Conservation (phyloP, 2,797 vertebrate species). For the Enteromius treurensis region DNA sequence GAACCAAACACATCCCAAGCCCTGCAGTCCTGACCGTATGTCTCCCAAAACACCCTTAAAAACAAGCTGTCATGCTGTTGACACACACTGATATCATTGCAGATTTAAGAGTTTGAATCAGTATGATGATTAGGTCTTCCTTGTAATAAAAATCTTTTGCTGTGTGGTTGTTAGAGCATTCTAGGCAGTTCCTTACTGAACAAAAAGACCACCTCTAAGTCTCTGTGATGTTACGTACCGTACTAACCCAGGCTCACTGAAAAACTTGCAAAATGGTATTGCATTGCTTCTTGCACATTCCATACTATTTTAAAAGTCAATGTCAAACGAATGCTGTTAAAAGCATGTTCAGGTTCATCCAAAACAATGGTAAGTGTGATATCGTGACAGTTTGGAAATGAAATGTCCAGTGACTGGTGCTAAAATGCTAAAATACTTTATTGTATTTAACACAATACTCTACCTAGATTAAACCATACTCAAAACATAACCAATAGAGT, state of each 20-base stretch:
- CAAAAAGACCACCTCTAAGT: not conserved
- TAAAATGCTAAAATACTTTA: too few relatives aligned
- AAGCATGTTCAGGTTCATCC: not conserved
- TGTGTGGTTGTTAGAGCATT: not conserved
- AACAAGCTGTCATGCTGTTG: slow-evolving; percentile 26
- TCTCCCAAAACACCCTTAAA: slow-evolving; percentile 48
- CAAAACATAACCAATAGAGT: not conserved
- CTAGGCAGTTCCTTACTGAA: not conserved
- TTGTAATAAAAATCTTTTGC: not conserved
- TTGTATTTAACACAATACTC: not conserved
- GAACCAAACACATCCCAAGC: slow-evolving; percentile 50
- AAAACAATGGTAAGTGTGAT: not conserved
- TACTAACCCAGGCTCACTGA: not conserved
- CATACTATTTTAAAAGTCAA: not conserved
- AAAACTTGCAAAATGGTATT: not conserved
- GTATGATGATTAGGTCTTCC: not conserved
- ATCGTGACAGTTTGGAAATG: not conserved
- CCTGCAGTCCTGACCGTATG: slow-evolving; percentile 49
- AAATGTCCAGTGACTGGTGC: not conserved
- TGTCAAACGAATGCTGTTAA: not conserved
- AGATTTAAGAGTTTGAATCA: slow-evolving; percentile 5
- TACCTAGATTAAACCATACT: not conserved
- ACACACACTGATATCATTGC: slow-evolving; percentile 30
- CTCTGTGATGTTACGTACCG: not conserved
- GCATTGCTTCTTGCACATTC: not conserved